These are phyloP conservation scores for Simalia tracyae DNA, from an alignment of 2,797 vertebrate genomes.

Conservation along the genomic window DNA sequence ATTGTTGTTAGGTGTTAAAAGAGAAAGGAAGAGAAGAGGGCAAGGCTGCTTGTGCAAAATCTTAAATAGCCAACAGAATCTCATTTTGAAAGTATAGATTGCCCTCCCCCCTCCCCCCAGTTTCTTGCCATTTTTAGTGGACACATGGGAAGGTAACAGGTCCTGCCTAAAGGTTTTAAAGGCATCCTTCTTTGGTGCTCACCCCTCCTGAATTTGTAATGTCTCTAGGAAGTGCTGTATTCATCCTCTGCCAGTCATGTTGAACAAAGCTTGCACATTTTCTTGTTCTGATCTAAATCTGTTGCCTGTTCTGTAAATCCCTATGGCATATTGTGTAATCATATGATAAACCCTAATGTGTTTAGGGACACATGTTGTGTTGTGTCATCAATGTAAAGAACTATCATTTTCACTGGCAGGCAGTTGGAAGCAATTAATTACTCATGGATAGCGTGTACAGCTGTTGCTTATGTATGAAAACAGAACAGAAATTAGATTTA, in stretches of 20 bases:
- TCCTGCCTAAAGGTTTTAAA: not conserved
- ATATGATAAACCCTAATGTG: slow-evolving; percentile 15
- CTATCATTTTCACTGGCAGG: slow-evolving; percentile 57
- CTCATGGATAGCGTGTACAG: slow-evolving; percentile 68
- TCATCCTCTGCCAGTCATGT: not conserved
- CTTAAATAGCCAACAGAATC: not conserved
- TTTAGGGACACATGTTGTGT: slow-evolving; percentile 40
- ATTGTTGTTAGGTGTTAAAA: not conserved
- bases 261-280: accelerated
- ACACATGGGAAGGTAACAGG: not conserved
- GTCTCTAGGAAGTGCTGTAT: not conserved
- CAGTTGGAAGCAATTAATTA: slow-evolving; percentile 75
- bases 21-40: not conserved
- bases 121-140: not conserved
- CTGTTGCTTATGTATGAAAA: slow-evolving; percentile 74
- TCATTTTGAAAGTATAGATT: not conserved
- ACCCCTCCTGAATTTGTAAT: not conserved
- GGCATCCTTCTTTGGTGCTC: accelerated
- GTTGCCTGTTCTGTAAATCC: not conserved
- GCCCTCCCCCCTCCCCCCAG: no score
- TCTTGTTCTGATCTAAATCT: not conserved
- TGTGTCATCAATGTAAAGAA: slow-evolving; percentile 60
- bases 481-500: slow-evolving; percentile 78
- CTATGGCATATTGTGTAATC: not conserved
- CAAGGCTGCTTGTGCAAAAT: not conserved